Evolutionary conservation across 2,797 vertebrate species (phyloP), one percentile per base, ranked within the genome.

Genomic region (Micropoecilia bifurca): DNA sequence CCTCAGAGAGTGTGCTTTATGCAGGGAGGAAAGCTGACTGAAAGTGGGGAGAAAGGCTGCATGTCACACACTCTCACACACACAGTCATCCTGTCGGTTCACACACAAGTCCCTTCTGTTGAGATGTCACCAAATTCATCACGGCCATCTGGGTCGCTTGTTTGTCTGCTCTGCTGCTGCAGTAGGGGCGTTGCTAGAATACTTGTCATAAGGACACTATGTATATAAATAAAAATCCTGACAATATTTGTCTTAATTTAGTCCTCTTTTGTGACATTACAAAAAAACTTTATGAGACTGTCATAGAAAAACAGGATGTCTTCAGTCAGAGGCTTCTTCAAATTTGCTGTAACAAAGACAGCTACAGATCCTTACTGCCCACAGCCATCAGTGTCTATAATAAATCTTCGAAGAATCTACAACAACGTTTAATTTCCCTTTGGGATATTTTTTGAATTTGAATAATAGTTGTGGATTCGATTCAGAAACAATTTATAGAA

Each of bases 1-100:
- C 85, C 95, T 91, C 85, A 96, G 93, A 12, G 95, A 95, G 88
- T 95, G 95, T 25, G 94, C 94, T 90, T 95, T 95, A 91, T 95
- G 94, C 82, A 95, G 89, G 25, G 92, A 95, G 18, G 95, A 95
- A 41, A 95, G 94, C 92, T 95, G 95, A 79, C 95, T 95, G 90
- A 33, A 84, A 87, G 77, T 80, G 76, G 74, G 7, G 79, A 88
- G 82, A 88, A 61, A 83, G 83, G 73, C n/a, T 28, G 22, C 55
- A 81, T 30, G 75, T 84, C 77, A 81, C 55, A 85, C 57, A 86
- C 59, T 47, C 6, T 33, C 47, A 72, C 43, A 61, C 53, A 59
- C 57, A 53, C 3, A n/a, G 10, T 74, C 75, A 46, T 73, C 30
- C 46, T 43, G 53, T 45, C 47, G 7, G 28, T 74, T 59, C 53